Evolutionary conservation across 2,888 invertebrate species (phyloP).

Genomic region (Neoscelio sp.): DNA sequence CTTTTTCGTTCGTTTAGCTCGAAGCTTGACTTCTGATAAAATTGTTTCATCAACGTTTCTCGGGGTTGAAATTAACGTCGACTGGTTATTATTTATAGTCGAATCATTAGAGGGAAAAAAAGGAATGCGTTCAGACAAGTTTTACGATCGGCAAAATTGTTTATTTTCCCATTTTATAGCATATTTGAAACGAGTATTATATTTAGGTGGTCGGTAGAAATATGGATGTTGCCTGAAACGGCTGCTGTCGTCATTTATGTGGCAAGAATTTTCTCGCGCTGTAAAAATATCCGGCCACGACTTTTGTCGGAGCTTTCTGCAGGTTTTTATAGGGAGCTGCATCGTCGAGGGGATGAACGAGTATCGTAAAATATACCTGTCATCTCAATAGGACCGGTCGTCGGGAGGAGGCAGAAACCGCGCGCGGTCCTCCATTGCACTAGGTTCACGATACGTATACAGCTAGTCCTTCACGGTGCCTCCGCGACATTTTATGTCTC

Average conservation of each 20-base stretch:
- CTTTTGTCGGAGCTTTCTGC: slow-evolving; percentile 59
- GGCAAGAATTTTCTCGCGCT: slow-evolving; percentile 58
- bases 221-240: slow-evolving; percentile 42
- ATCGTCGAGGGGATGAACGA: slow-evolving; percentile 37
- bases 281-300: slow-evolving; percentile 53
- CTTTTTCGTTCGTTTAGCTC: slow-evolving; percentile 9
- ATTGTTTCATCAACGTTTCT: slow-evolving; percentile 38
- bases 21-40: slow-evolving; percentile 2
- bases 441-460: neutral
- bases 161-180: slow-evolving; percentile 56
- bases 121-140: slow-evolving; percentile 29
- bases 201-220: slow-evolving; percentile 51
- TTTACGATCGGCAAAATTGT: slow-evolving; percentile 33
- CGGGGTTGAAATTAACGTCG: slow-evolving; percentile 40
- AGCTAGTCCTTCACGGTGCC: neutral
- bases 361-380: slow-evolving; percentile 62
- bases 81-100: slow-evolving; percentile 41
- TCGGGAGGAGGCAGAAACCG: slow-evolving; percentile 19
- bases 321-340: slow-evolving; percentile 32
- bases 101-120: slow-evolving; percentile 34
- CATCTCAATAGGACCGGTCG: slow-evolving; percentile 51
- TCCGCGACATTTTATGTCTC: slow-evolving; percentile 12
- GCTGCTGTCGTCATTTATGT: slow-evolving; percentile 50
- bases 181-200: slow-evolving; percentile 37
- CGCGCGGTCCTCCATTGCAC: neutral